Conservation (phyloP, 2,888 invertebrate genomes). For the Rhagophthalmus giganteus region DNA sequence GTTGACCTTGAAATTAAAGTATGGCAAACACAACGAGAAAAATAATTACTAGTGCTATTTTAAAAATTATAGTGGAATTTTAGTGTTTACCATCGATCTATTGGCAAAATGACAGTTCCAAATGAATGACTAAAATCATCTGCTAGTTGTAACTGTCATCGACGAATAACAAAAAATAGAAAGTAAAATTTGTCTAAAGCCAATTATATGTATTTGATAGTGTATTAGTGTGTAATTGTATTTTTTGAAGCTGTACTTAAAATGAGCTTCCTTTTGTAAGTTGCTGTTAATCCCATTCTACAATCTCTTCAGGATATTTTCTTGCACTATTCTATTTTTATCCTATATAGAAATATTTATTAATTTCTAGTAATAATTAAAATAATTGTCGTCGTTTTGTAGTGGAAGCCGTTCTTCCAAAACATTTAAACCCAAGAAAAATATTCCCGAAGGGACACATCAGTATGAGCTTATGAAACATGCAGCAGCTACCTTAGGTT, state of each 20-base stretch:
- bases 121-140: conserved; percentile 41
- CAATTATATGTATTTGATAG: conserved; percentile 19
- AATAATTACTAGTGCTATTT: not conserved
- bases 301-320: no score
- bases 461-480: conserved; percentile 99
- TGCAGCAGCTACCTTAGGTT: conserved; percentile 97
- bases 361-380: not conserved
- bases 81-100: not conserved
- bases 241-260: conserved; percentile 39
- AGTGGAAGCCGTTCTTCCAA: conserved; percentile 91
- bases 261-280: conserved; percentile 71
- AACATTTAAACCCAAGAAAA: conserved; percentile 98
- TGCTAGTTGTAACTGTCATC: conserved; percentile 38
- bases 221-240: conserved; percentile 11
- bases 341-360: conserved; percentile 13
- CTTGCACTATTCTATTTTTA: conserved; percentile 40
- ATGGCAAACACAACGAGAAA: no score
- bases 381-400: conserved; percentile 32
- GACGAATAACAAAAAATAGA: conserved; percentile 38
- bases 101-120: conserved; percentile 18
- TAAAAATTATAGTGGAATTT: not conserved
- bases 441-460: conserved; percentile 97
- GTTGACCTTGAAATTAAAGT: no score
- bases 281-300: conserved; percentile 41
- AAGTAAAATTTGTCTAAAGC: conserved; percentile 19